Percentiles rank a stretch among this genome's conserved stretches.
Conservation (phyloP, 1,140 invertebrate genomes). For the Euschistus heros region DNA sequence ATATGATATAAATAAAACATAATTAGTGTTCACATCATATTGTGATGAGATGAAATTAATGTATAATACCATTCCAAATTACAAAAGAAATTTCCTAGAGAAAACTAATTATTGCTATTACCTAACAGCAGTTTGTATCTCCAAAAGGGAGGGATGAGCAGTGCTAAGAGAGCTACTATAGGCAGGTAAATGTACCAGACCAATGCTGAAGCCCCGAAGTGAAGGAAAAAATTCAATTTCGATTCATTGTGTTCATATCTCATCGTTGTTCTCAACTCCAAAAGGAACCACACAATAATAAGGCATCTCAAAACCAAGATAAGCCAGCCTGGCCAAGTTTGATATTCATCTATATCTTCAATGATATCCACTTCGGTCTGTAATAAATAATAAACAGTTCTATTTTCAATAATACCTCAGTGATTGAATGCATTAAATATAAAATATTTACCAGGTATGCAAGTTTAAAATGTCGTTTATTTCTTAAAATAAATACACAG, state of each 20-base stretch:
- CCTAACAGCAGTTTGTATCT: constrained; percentile 87
- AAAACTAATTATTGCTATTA: constrained; percentile 37
- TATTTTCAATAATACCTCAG: too few species aligned
- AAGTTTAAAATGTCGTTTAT: too few species aligned
- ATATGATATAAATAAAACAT: too few species aligned
- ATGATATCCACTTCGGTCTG: constrained; percentile 92
- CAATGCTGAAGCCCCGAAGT: constrained; percentile 91
- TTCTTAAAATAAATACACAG: too few species aligned
- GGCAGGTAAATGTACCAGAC: constrained; percentile 98
- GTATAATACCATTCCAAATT: too few species aligned
- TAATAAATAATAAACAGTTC: constrained; percentile 31
- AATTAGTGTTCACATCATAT: too few species aligned
- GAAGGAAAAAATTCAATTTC: constrained; percentile 84
- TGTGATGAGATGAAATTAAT: too few species aligned
- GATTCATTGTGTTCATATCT: constrained; percentile 81
- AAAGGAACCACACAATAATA: constrained; percentile 92
- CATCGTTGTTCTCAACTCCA: constrained; percentile 86
- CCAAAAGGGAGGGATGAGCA: constrained; percentile 90
- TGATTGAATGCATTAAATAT: too few species aligned
- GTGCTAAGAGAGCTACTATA: constrained; percentile 81
- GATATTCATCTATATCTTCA: constrained; percentile 92
- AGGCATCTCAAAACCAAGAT: constrained; percentile 74
- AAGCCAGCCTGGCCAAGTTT: constrained; percentile 92
- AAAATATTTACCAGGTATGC: too few species aligned
- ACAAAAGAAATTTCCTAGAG: too few species aligned